Percentiles rank a stretch among this genome's conserved stretches.
phyloP scores from a whole-genome alignment of 2,888 invertebrate genomes.

The Drosophila bunnanda region DNA sequence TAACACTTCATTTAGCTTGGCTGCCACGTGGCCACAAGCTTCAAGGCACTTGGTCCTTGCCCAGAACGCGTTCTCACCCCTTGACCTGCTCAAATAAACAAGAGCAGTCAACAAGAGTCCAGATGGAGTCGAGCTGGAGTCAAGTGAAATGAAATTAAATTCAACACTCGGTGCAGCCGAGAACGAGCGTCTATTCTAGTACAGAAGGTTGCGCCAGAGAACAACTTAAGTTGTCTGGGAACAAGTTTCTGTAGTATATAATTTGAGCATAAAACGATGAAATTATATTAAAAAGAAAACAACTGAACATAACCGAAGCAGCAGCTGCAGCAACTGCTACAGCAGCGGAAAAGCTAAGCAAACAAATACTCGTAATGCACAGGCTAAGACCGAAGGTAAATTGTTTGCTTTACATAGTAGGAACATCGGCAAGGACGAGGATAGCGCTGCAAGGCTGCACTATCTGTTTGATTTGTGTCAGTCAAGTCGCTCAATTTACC shows the following conservation, averaged over 20 bases:
- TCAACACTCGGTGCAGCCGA: constrained; percentile 17
- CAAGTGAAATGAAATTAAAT: constrained; percentile 61
- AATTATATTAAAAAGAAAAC: constrained; percentile 51
- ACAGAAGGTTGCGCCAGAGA: background rate
- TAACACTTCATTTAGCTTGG: constrained; percentile 64
- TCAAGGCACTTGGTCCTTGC: constrained; percentile 10
- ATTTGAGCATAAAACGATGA: constrained; percentile 36
- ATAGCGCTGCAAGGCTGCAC: constrained; percentile 11
- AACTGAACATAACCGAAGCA: constrained; percentile 20
- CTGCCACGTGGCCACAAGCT: constrained; percentile 38
- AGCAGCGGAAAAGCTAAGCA: constrained; percentile 16
- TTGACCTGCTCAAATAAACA: constrained; percentile 51
- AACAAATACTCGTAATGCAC: constrained; percentile 47
- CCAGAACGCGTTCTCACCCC: background rate
- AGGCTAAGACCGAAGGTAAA: constrained; percentile 47
- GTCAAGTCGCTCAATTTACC: constrained; percentile 27
- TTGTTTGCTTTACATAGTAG: constrained; percentile 39
- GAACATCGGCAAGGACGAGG: background rate
- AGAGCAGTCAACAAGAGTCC: no score
- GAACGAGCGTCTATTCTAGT: background rate
- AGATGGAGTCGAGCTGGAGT: constrained; percentile 17
- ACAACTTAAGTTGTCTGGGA: background rate
- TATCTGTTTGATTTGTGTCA: constrained; percentile 32
- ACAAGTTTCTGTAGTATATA: background rate
- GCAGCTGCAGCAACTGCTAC: constrained; percentile 5